Conservation (phyloP, 2,113 vertebrate genomes). For the Phalacrocorax aristotelis region DNA sequence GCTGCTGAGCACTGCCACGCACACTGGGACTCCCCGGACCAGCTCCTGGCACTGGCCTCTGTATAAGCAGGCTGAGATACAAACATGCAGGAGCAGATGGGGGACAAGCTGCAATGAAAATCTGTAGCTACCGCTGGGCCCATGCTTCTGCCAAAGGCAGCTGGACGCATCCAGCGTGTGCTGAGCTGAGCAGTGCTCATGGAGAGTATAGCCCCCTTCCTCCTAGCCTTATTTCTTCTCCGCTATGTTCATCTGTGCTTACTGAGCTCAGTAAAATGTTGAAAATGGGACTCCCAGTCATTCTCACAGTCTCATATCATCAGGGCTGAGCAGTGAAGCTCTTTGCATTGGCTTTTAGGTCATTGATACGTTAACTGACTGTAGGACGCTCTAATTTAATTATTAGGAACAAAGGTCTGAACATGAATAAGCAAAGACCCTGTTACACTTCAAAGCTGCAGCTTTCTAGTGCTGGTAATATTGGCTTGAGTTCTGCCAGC, state of each 20-base stretch:
- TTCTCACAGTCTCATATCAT: neutral
- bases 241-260: neutral
- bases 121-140: neutral
- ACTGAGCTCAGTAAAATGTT: neutral
- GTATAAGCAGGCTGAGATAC: neutral
- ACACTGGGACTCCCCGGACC: neutral
- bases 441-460: neutral
- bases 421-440: neutral
- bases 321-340: neutral
- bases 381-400: conserved; percentile 17
- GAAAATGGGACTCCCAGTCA: neutral
- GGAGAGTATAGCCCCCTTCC: neutral
- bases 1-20: neutral
- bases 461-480: neutral
- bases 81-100: neutral
- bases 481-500: neutral
- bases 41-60: neutral
- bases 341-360: neutral
- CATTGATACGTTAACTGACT: neutral
- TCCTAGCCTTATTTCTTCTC: neutral
- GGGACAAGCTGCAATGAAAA: neutral
- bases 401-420: neutral
- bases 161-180: neutral
- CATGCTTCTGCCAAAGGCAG: neutral
- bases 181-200: neutral